Evolutionary conservation across 2,113 vertebrate genomes (phyloP).

Genomic region (Platysteira castanea): DNA sequence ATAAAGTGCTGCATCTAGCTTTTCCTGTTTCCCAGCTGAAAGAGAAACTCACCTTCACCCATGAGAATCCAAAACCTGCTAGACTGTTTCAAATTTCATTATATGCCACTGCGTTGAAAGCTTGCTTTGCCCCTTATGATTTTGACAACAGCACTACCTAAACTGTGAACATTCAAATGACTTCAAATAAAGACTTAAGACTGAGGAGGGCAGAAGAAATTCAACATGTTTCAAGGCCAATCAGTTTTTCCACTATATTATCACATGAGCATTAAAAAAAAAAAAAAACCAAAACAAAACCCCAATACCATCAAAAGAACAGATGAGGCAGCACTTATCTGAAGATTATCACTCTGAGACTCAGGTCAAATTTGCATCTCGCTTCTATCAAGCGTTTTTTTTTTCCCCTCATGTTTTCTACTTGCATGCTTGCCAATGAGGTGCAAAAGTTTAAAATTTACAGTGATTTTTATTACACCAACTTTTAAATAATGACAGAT

Average conservation of each 20-base stretch:
- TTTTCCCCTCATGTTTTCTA: not conserved
- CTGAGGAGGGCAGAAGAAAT: conserved; percentile 50
- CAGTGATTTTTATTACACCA: not conserved
- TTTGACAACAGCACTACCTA: not conserved
- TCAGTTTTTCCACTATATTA: not conserved
- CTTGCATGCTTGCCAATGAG: not conserved
- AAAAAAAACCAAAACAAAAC: too few relatives aligned
- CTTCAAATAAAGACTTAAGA: conserved; percentile 2
- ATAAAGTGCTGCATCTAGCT: not conserved
- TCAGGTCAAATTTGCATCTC: not conserved
- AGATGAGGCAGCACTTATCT: conserved; percentile 51
- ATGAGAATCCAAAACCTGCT: not conserved
- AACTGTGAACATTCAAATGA: not conserved
- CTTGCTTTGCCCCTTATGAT: not conserved
- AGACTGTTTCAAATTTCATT: not conserved
- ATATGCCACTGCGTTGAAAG: not conserved
- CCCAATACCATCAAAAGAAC: not conserved
- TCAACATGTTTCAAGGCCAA: not conserved
- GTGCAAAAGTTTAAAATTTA: not conserved
- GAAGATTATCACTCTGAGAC: not conserved
- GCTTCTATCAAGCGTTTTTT: not conserved
- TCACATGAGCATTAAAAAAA: not conserved
- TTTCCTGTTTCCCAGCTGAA: not conserved
- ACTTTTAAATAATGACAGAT: not conserved
- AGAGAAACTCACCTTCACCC: not conserved